Base-by-base conservation (phyloP, 2,888 invertebrate species). In the Yponomeuta malinellus region DNA sequence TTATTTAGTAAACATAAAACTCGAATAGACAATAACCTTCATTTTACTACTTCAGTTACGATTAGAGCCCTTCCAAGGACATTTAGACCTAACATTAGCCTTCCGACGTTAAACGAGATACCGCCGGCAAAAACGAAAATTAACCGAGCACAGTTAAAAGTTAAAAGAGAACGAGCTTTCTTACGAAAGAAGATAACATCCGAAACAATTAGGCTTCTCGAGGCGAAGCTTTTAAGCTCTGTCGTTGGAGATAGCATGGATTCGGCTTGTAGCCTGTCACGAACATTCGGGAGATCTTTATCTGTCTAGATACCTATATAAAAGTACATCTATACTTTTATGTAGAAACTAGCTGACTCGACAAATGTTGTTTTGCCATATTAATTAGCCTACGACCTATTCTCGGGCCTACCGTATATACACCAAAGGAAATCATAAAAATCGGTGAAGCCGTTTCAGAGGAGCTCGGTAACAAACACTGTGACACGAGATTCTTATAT, bases 201-300 rank as follows among this genome's bases (percentile, higher is more conserved):
- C 12, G 52, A 68, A 68, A 68, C 68, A 68, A 68, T 68, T 52
- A 68, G 68, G 48, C 68, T 29, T 31, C 48, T 68, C 52, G 23
- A 48, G 33, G 37, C 68, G 68, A 29, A 29, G 48, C 68, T 52
- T 68, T 52, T 12, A 68, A 68, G 59, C 52, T 68, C n/a, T 10
- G 10, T 43, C 33, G 37, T 43, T 33, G 10, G 29, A 65, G 31
- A 65, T 65, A 65, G 12, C 65, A 12, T 5, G 12, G 37, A 67
- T 43, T 67, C 67, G 67, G 67, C 37, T 15, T 33, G 33, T 37
- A 65, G 12, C 29, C 67, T 67, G 67, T 67, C 67, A 67, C n/a
- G 10, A 15, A 43, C 67, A 67, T 31, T 67, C 15, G 12, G n/a
- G 67, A 59, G 52, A 59, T 59, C 15, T 59, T 59, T 59, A 59